A percentile compares a stretch with the other conserved stretches of the same genome.
Conservation (phyloP, 1,140 invertebrate genomes). For the Ruditapes philippinarum region DNA sequence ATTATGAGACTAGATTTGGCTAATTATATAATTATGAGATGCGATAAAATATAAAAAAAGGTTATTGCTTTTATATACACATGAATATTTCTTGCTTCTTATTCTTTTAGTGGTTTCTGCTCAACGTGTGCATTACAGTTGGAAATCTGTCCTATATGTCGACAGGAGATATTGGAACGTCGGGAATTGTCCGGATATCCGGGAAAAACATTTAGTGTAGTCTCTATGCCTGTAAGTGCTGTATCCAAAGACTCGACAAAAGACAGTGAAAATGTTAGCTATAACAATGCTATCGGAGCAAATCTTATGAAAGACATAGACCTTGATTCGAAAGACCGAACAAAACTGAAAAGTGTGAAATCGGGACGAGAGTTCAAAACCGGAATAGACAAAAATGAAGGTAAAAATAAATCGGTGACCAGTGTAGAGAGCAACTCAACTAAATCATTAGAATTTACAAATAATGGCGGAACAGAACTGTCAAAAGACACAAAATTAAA, state of each 20-base stretch:
- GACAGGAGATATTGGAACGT: conserved; percentile 88
- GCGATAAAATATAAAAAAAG: no score
- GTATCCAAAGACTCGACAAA: conserved; percentile 13
- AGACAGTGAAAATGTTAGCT: neutral
- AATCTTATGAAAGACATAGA: conserved; percentile 6
- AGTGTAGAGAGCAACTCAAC: neutral
- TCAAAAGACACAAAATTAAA: neutral
- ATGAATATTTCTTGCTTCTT: neutral
- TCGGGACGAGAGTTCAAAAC: neutral
- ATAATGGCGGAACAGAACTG: neutral
- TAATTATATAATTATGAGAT: no score
- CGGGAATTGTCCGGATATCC: neutral
- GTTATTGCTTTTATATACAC: neutral
- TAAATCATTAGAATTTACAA: neutral
- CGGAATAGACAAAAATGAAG: neutral
- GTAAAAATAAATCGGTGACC: neutral
- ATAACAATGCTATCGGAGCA: neutral
- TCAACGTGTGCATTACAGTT: conserved; percentile 92
- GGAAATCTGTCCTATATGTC: conserved; percentile 95
- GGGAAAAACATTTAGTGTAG: conserved; percentile 18
- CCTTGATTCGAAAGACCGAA: conserved; percentile 5
- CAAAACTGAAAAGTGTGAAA: conserved; percentile 8
- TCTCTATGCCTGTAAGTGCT: conserved; percentile 10
- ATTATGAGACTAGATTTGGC: no score
- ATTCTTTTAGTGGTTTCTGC: conserved; percentile 93